Conservation (phyloP, 2,113 vertebrate species). For the zebrafish (Danio rerio) region DNA sequence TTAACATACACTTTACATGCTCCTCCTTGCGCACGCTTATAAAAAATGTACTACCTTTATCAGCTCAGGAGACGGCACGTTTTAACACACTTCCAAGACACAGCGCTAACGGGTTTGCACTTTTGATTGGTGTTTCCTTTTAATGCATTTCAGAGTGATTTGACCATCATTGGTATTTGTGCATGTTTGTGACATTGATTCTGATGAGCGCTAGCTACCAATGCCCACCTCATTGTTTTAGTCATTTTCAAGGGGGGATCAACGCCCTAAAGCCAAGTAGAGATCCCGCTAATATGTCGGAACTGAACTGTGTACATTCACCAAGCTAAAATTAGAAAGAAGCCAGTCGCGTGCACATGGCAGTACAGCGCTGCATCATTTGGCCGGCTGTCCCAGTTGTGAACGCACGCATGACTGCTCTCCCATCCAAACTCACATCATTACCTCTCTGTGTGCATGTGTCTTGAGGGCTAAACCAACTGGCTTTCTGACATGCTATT, state of each 20-base stretch:
- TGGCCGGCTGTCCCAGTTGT: constrained; percentile 33
- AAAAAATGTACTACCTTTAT: constrained; percentile 25
- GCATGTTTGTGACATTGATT: not conserved
- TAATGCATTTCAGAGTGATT: not conserved
- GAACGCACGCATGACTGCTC: not conserved
- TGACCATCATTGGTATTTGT: not conserved
- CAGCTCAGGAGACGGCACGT: not conserved
- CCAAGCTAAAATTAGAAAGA: constrained; percentile 9
- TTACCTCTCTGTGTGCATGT: constrained; percentile 31
- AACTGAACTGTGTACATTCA: not conserved
- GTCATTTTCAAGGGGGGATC: constrained; percentile 11
- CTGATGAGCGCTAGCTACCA: not conserved
- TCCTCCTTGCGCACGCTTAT: not conserved
- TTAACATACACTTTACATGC: constrained; percentile 24
- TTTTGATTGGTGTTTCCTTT: constrained; percentile 1
- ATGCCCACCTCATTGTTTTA: constrained; percentile 10
- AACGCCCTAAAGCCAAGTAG: not conserved
- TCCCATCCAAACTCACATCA: constrained; percentile 16
- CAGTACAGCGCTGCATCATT: not conserved
- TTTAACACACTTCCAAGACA: not conserved
- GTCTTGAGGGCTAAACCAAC: constrained; percentile 12
- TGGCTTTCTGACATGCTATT: constrained; percentile 19
- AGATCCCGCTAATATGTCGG: not conserved
- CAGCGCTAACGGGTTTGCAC: constrained; percentile 18
- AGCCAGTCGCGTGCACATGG: not conserved